Conservation (phyloP, 2,113 vertebrate species). For the Epinephelus moara region DNA sequence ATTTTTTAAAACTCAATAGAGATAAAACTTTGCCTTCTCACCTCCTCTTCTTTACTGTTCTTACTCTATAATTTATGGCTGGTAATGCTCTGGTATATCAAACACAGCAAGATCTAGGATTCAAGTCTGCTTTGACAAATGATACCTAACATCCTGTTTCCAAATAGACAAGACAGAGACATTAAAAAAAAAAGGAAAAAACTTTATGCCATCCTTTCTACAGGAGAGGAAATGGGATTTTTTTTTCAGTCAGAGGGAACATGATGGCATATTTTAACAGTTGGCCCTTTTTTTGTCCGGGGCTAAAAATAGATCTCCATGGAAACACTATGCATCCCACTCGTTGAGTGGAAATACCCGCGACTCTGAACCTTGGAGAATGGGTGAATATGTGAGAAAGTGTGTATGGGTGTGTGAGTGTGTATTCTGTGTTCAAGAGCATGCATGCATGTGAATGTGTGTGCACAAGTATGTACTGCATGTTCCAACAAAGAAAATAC, state of each 20-base stretch:
- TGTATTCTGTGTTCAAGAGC: constrained; percentile 11
- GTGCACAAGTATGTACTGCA: not conserved
- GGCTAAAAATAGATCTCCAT: constrained; percentile 87
- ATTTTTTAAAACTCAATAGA: not conserved
- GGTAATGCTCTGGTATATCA: constrained; percentile 42
- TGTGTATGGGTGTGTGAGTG: constrained; percentile 8
- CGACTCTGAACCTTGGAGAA: constrained; percentile 65
- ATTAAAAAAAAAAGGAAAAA: not conserved
- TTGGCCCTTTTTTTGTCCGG: constrained; percentile 73
- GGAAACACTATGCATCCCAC: constrained; percentile 86
- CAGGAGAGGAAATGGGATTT: constrained; percentile 43
- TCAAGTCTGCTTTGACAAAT: constrained; percentile 40
- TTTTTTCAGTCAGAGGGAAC: constrained; percentile 56
- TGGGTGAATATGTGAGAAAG: constrained; percentile 57
- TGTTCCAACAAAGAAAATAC: not conserved
- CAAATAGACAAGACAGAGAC: constrained; percentile 24
- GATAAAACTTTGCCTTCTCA: not conserved
- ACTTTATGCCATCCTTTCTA: constrained; percentile 24
- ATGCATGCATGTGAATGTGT: not conserved
- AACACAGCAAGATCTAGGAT: constrained; percentile 26
- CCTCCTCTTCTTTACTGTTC: not conserved
- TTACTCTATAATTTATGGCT: constrained; percentile 15
- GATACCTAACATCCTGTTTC: constrained; percentile 23
- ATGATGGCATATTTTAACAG: constrained; percentile 84
- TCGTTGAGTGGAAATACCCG: constrained; percentile 76